These are phyloP conservation scores for Amblyjoppa fuscipennis DNA, from an alignment of 2,888 invertebrate genomes.

Conservation along the genomic window DNA sequence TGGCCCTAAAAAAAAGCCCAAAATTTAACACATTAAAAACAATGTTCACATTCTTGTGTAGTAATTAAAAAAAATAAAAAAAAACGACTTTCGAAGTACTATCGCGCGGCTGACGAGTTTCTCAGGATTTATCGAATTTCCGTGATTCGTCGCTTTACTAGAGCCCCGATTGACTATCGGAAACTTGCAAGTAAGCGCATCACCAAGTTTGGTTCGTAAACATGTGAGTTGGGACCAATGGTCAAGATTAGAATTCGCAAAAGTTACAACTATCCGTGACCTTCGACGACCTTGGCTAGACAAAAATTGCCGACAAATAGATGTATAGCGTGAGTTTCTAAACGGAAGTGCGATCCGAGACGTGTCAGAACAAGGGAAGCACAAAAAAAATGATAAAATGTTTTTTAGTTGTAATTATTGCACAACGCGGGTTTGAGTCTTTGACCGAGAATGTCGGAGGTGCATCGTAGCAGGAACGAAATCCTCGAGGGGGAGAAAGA, in stretches of 20 bases:
- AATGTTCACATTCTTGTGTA: neutral
- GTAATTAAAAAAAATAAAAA: neutral
- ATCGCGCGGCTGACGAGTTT: too few species aligned
- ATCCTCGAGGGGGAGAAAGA: slow-evolving; percentile 22
- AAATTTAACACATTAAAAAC: slow-evolving; percentile 12
- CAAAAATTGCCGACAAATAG: neutral
- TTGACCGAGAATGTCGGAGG: neutral
- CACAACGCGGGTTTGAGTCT: neutral
- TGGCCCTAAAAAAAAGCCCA: slow-evolving; percentile 88
- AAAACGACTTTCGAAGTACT: too few species aligned
- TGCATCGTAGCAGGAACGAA: slow-evolving; percentile 14
- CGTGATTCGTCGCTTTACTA: neutral
- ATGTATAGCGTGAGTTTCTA: neutral
- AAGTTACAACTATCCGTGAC: neutral
- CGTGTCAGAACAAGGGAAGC: neutral
- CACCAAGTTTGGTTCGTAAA: neutral
- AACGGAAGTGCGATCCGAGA: neutral
- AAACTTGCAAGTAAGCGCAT: neutral
- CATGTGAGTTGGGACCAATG: too few species aligned
- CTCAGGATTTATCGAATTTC: too few species aligned
- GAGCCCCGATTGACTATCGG: too few species aligned
- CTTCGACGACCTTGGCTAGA: neutral
- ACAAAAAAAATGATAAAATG: neutral
- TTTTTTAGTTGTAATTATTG: neutral
- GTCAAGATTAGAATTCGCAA: neutral